Evolutionary conservation across 2,797 vertebrate genomes (phyloP).

Genomic region (Sebastes diploproa): DNA sequence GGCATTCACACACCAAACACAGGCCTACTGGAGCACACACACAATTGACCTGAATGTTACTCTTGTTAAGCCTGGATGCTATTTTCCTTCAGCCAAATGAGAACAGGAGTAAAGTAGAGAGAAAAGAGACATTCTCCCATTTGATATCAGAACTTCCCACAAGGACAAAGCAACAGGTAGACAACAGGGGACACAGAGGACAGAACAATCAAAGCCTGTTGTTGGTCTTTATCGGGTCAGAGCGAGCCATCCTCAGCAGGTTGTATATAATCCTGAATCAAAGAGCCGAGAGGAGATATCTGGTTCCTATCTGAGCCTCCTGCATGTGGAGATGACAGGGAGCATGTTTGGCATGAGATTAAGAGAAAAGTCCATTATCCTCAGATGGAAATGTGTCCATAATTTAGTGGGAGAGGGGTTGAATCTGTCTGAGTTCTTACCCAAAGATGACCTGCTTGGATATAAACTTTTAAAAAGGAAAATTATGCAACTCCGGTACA

Average conservation of each 20-base stretch:
- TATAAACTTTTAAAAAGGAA: background rate
- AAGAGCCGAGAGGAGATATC: slow-evolving; percentile 26
- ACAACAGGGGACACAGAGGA: background rate
- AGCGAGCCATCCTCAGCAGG: background rate
- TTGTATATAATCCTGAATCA: slow-evolving; percentile 31
- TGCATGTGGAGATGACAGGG: slow-evolving; percentile 47
- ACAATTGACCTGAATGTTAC: background rate
- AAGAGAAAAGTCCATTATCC: slow-evolving; percentile 30
- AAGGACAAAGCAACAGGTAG: slow-evolving; percentile 3
- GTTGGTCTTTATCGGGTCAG: background rate
- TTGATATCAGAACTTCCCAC: background rate
- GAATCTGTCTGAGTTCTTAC: background rate
- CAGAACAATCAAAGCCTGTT: background rate
- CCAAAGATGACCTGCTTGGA: background rate
- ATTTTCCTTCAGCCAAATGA: slow-evolving; percentile 3
- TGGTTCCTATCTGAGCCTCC: slow-evolving; percentile 53
- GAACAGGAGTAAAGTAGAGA: background rate
- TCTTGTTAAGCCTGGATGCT: background rate
- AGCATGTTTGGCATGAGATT: slow-evolving; percentile 63
- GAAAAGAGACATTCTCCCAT: background rate
- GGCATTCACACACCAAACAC: slow-evolving; percentile 25
- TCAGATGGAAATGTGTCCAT: slow-evolving; percentile 37
- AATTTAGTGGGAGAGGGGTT: background rate
- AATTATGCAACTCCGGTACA: background rate
- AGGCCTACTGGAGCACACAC: background rate